Percentiles rank a stretch among this genome's conserved stretches.
These are phyloP conservation scores for Ranitomeya imitator DNA, from an alignment of 2,113 vertebrate genomes.

Conservation along the genomic window DNA sequence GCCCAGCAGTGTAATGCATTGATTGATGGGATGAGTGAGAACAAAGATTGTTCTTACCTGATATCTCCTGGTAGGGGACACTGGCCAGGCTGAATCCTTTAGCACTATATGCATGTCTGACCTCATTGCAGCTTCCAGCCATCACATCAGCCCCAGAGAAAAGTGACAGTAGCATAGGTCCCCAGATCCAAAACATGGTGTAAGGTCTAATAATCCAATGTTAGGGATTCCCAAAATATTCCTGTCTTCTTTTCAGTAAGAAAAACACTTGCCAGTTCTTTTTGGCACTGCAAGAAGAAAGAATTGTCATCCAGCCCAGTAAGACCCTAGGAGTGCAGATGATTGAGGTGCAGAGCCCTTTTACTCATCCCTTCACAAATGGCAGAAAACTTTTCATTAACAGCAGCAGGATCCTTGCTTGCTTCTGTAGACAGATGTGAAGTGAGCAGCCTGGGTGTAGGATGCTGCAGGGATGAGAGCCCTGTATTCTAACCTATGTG, in stretches of 20 bases:
- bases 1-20: not conserved
- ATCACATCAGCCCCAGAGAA: slow-evolving; percentile 76
- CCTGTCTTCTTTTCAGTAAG: not conserved
- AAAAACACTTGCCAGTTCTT: not conserved
- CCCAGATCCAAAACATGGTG: slow-evolving; percentile 64
- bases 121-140: slow-evolving; percentile 86
- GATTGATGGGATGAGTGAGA: not conserved
- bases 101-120: slow-evolving; percentile 80
- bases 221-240: slow-evolving; percentile 10
- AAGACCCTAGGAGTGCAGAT: slow-evolving; percentile 22
- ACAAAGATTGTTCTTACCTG: slow-evolving; percentile 78
- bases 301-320: slow-evolving; percentile 66
- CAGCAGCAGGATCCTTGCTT: slow-evolving; percentile 22
- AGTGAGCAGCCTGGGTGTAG: slow-evolving; percentile 2
- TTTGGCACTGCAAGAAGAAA: slow-evolving; percentile 55
- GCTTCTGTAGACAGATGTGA: not conserved
- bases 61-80: slow-evolving; percentile 86
- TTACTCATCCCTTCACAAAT: not conserved
- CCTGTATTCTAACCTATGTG: slow-evolving; percentile 25
- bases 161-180: slow-evolving; percentile 63
- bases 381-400: slow-evolving; percentile 40
- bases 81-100: slow-evolving; percentile 87
- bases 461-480: slow-evolving; percentile 8
- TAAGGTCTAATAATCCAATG: slow-evolving; percentile 26
- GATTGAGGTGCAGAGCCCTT: slow-evolving; percentile 57